Evolutionary conservation across 37 sponge, comb jelly and placozoan species (phyloP).

Genomic region (Amphimedon queenslandica): DNA sequence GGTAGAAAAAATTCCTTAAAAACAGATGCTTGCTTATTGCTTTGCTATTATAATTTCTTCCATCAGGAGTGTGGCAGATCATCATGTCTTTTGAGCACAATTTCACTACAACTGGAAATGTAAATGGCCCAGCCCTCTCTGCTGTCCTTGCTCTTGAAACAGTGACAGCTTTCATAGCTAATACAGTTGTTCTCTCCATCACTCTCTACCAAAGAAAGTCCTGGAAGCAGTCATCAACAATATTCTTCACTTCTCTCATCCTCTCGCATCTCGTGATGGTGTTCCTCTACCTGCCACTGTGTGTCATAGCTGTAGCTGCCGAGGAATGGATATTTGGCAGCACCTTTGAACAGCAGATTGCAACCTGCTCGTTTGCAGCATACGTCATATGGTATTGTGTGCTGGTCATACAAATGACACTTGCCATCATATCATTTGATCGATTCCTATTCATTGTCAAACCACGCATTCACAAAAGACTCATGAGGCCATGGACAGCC

Average conservation of each 20-base stretch:
- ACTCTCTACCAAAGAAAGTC: no score
- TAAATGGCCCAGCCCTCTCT: no score
- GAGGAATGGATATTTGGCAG: conserved; percentile 29
- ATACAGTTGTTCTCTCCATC: no score
- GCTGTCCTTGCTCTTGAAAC: no score
- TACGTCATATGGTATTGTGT: conserved; percentile 1
- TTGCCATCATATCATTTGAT: conserved; percentile 31
- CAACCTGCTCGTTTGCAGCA: conserved; percentile 10
- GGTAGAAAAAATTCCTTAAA: no score
- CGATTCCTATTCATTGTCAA: conserved; percentile 29
- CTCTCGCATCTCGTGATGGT: conserved; percentile 15
- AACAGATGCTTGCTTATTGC: no score
- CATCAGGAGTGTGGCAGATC: no score
- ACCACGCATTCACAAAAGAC: conserved; percentile 5
- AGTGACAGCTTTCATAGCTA: no score
- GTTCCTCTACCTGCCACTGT: conserved; percentile 17
- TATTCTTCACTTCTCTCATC: conserved; percentile 17
- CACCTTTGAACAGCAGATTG: neutral
- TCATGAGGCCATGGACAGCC: conserved; percentile 13
- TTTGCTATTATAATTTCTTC: no score
- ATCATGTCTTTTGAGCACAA: no score
- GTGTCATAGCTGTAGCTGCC: conserved; percentile 15
- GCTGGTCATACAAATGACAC: neutral
- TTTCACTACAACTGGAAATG: no score
- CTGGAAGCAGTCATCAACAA: conserved; percentile 14